Base-by-base conservation (phyloP, 2,888 invertebrate species). In the Euproctis similis region DNA sequence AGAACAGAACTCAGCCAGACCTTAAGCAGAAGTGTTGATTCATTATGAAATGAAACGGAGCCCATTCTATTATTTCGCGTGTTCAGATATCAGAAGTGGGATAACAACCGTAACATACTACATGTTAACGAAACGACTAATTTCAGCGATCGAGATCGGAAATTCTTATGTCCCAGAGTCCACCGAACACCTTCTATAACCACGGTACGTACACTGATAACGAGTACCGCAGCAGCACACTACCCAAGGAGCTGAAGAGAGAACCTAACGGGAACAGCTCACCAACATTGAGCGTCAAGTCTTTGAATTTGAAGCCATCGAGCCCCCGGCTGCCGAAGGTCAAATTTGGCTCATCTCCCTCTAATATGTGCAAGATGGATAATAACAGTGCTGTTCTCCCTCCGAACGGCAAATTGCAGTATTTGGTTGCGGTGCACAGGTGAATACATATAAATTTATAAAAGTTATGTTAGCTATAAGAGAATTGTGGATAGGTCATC, bases 371-470 rank as follows among this genome's bases (percentile, higher is more conserved):
- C 54, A 36, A 49, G 23, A 51, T 65, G 62, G 51, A 55, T 21
- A 53, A 53, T 7, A 18, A 22, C 24, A 39, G 25, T 9, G 42
- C 36, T 4, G 34, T 30, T 8, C 37, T 29, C 22, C 30, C 23
- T 6, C 30, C 28, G 4, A 25, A 24, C 4, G 55, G 47, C n/a
- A 55, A 50, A 35, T 50, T 84, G 24, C 73, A 82, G 28, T 94
- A 92, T 64, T 82, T 95, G 19, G 87, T 94, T 29, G 95, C 93
- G 1, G 90, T 94, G 9, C 95, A 95, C 39, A 71, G 78, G 78
- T 78, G 3, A 52, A 55, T 38, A n/a, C n/a, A n/a, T n/a, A n/a
- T n/a, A n/a, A n/a, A n/a, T n/a, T n/a, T n/a, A n/a, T n/a, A n/a
- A n/a, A n/a, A n/a, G n/a, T n/a, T n/a, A n/a, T n/a, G n/a, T n/a